Evolutionary conservation across 2,113 vertebrate genomes (phyloP).

Genomic region (Vidua macroura): DNA sequence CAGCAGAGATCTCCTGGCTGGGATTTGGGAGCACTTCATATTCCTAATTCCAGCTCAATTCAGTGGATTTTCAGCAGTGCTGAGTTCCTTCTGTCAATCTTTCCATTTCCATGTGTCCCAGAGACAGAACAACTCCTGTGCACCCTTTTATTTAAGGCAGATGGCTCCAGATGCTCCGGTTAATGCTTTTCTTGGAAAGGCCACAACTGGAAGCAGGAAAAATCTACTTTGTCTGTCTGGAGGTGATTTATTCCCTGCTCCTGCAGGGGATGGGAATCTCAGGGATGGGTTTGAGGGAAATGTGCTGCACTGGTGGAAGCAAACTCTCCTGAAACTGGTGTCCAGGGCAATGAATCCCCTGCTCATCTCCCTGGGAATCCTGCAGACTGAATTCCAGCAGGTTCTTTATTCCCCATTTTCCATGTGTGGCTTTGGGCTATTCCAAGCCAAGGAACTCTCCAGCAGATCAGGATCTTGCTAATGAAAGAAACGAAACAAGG

Average conservation of each 20-base stretch:
- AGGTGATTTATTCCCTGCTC: neutral
- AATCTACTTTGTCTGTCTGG: neutral
- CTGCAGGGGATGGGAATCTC: neutral
- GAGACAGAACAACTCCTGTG: neutral
- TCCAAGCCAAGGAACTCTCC: neutral
- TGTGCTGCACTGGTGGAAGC: neutral
- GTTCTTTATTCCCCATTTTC: neutral
- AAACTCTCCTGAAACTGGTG: neutral
- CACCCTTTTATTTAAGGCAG: neutral
- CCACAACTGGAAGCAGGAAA: neutral
- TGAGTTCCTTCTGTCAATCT: neutral
- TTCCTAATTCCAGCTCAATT: neutral
- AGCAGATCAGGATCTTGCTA: neutral
- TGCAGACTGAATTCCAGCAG: neutral
- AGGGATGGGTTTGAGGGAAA: neutral
- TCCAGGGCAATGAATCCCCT: neutral
- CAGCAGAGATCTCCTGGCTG: neutral
- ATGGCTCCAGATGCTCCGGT: slow-evolving; percentile 12
- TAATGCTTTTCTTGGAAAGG: slow-evolving; percentile 47
- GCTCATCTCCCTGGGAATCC: neutral
- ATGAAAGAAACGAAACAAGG: neutral
- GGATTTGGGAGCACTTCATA: neutral
- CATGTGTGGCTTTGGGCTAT: neutral
- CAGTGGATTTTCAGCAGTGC: neutral
- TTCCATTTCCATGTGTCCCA: neutral